These are phyloP conservation scores for Origma solitaria DNA, from an alignment of 2,113 vertebrate genomes.

Conservation along the genomic window DNA sequence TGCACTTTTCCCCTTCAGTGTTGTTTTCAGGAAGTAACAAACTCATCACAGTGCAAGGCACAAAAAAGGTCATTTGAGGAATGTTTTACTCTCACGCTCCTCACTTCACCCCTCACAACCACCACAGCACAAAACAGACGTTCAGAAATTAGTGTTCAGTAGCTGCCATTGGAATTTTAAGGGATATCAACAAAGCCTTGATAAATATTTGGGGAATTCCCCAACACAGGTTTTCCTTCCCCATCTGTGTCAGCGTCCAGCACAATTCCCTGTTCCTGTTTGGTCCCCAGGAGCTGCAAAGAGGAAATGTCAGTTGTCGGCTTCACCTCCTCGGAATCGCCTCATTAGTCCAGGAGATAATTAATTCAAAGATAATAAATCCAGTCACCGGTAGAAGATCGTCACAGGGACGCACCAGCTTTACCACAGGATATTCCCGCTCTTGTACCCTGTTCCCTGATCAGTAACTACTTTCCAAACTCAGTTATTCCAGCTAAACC, in stretches of 20 bases:
- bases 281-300: background rate
- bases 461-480: background rate
- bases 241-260: background rate
- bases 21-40: background rate
- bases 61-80: background rate
- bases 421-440: background rate
- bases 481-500: background rate
- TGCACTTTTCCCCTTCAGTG: background rate
- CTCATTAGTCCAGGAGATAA: background rate
- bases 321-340: fast-evolving
- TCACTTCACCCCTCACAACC: background rate
- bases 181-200: background rate
- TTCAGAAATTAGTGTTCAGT: background rate
- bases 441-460: background rate
- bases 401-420: background rate
- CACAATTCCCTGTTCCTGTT: background rate
- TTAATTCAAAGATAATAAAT: background rate
- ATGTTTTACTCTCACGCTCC: background rate
- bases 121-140: fast-evolving
- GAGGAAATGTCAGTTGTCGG: background rate
- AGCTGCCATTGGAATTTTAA: background rate
- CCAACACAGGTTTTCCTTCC: fast-evolving
- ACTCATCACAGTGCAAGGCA: background rate
- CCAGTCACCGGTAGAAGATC: background rate
- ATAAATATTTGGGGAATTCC: background rate